phyloP scores from a whole-genome alignment of 2,113 vertebrate genomes.

The Onychorhynchus coronatus region DNA sequence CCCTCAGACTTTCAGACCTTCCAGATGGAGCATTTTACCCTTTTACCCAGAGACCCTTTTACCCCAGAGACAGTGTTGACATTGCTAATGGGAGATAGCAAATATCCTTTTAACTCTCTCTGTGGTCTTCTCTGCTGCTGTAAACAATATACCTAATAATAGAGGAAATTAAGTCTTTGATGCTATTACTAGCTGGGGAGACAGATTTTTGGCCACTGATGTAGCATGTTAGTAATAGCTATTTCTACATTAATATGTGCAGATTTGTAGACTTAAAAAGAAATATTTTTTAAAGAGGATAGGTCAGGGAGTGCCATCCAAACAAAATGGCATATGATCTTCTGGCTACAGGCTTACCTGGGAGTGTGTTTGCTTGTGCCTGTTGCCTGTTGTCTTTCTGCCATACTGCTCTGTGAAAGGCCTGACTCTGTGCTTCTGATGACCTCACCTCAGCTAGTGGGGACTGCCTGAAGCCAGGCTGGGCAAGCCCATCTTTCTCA shows the following conservation, averaged over 20 bases:
- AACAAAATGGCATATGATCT: background rate
- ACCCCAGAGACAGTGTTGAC: background rate
- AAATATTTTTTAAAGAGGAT: background rate
- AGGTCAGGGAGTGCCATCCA: background rate
- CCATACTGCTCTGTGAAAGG: background rate
- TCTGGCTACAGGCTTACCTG: background rate
- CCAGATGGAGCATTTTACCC: constrained; percentile 13
- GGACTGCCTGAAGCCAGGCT: background rate
- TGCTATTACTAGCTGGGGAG: background rate
- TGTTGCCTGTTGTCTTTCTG: background rate
- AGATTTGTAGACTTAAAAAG: background rate
- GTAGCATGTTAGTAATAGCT: background rate
- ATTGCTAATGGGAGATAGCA: constrained; percentile 2
- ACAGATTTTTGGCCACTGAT: background rate
- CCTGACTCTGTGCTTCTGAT: background rate
- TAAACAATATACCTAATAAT: constrained; percentile 7
- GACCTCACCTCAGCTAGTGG: background rate
- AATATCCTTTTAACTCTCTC: constrained; percentile 22
- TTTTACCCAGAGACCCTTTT: background rate
- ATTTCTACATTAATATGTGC: background rate
- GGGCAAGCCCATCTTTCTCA: background rate
- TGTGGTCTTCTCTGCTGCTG: constrained; percentile 7
- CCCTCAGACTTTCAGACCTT: background rate
- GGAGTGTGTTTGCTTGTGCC: background rate
- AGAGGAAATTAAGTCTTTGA: constrained; percentile 2